Base-by-base conservation (phyloP, 2,797 vertebrate species). In the Lepus townsendii region DNA sequence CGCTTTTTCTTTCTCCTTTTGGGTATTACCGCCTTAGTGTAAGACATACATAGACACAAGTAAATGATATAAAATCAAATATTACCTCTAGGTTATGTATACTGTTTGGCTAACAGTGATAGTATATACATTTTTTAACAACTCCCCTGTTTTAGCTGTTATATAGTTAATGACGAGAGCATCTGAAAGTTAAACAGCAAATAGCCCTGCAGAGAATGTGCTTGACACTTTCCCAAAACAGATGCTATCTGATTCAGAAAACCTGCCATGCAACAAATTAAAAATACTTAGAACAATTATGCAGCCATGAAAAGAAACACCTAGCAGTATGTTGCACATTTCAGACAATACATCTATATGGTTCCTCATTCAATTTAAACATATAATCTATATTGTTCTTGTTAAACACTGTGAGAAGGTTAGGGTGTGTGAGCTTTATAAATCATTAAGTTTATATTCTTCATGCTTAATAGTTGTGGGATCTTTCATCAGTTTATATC, bases 261-360 rank as follows among this genome's bases (percentile, higher is more conserved):
- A 88, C 5, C 3, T 86, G 72, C 52, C 42, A 90, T 89, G 79
- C 11, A 62, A 96, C 96, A 95, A n/a, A 90, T 89, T 97, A 96
- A 96, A 83, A 97, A 66, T 92, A 60, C 26, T 96, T 91, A 73
- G 80, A 16, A 83, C 47, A 95, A 83, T 96, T 96, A 96, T 63
- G 52, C 42, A 95, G 9, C 93, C 93, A 96, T n/a, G 68, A 95
- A 97, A 97, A 97, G 62, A 97, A 96, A 97, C 87, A 32, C 75
- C 86, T 84, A 93, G 32, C 24, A 95, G 60, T 66, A 94, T 73
- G 73, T 20, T 88, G 73, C 72, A 32, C 2, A 96, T 96, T 97
- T 97, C 72, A 93, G 83, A 94, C 88, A 89, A 78, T 65, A 32
- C 2, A 82, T 92, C 73, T 87, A 38, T 69, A 57, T 50, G 38